Evolutionary conservation across 92 coral and sea anemone species (phyloP), one percentile per base, ranked within the genome.

Genomic region (Phenganax subtilis): DNA sequence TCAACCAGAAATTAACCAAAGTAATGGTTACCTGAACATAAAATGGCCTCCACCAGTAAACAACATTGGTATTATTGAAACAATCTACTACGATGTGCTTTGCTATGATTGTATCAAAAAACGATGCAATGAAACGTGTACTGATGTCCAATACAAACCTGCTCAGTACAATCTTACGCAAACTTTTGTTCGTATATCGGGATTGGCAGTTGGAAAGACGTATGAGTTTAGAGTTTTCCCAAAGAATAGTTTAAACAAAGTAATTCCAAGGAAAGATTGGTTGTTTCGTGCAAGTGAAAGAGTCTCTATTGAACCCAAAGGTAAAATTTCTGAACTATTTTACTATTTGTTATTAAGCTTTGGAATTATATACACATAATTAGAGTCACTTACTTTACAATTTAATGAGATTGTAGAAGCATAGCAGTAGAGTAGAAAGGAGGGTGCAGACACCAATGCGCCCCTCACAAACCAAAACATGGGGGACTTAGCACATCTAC

Each of bases 221-320:
- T 73, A 73, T 54, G 60, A 73, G 44, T 73, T 73, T 16, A 53
- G 77, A 51, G 51, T 73, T 20, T 73, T 12, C n/a, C 77, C 77
- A 12, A 73, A 73, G 62, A 73, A 73, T 47, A 73, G 30, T 53
- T 55, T 73, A 54, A 73, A 73, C 28, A 8, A 51, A 2, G 47
- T 8, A 9, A 73, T 73, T 27, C 77, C 77, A 11, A 73, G 14
- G 54, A 12, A 20, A 9, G 29, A 51, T 9, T 51, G 77, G 59
- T 10, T 12, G 2, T 73, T 5, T 14, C 16, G 1, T 58, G 62
- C 30, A 52, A 14, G 55, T 29, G 12, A 73, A 68, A 14, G 0
- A 37, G 29, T 29, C 6, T 10, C 52, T 68, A 29, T 68, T 30
- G 54, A 68, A 37, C 16, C 53, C 7, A 68, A 7, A 68, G 73